Percentiles rank a stretch among this genome's conserved stretches.
Evolutionary conservation across 2,797 vertebrate species (phyloP).

Genomic region (Sebastiscus albofasciatus): DNA sequence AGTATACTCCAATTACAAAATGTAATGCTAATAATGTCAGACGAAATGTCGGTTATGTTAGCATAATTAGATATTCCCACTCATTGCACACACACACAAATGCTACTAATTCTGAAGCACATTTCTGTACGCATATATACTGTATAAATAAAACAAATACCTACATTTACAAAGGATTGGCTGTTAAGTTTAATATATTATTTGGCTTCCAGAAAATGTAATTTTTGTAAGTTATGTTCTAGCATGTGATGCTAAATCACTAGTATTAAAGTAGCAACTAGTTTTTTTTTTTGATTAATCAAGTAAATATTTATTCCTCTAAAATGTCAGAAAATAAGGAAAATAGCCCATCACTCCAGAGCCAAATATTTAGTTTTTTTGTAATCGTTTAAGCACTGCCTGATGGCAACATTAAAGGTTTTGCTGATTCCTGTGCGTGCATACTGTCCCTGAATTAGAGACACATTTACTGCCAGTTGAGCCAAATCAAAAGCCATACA

Average conservation of each 20-base stretch:
- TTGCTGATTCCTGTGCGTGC: neutral
- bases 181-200: neutral
- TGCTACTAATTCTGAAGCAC: too few relatives aligned
- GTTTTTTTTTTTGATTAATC: neutral
- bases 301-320: slow-evolving; percentile 3
- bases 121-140: too few relatives aligned
- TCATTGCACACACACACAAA: too few relatives aligned
- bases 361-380: neutral
- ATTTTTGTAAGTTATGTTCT: neutral
- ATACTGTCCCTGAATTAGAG: neutral
- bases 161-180: neutral
- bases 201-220: neutral
- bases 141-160: too few relatives aligned
- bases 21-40: too few relatives aligned
- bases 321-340: slow-evolving; percentile 8
- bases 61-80: too few relatives aligned
- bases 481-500: neutral
- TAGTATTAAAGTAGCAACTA: neutral
- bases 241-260: neutral
- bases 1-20: too few relatives aligned
- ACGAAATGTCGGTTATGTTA: too few relatives aligned
- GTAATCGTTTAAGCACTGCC: neutral
- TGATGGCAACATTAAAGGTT: neutral
- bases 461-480: neutral
- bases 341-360: neutral